A percentile compares a stretch with the other conserved stretches of the same genome.
Evolutionary conservation across 2,113 vertebrate species (phyloP).

Genomic region (Aptenodytes patagonicus): DNA sequence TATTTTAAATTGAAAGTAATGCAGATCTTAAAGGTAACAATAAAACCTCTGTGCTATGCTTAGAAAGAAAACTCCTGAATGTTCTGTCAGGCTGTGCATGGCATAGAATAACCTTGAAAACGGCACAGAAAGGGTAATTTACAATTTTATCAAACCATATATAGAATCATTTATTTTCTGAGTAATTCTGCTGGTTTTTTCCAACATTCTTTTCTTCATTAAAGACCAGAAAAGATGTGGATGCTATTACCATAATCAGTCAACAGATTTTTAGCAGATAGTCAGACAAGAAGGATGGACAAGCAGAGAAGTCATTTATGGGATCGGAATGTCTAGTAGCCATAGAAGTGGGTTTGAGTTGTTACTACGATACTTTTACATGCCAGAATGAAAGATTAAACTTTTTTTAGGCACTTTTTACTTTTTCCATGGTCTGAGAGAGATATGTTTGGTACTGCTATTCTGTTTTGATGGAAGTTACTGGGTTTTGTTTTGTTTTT

Average conservation of each 20-base stretch:
- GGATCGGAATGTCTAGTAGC: rapidly evolving
- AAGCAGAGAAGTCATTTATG: not conserved
- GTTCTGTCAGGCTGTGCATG: not conserved
- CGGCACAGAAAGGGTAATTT: not conserved
- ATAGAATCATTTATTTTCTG: not conserved
- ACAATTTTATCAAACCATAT: rapidly evolving
- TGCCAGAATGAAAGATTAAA: not conserved
- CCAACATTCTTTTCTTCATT: not conserved
- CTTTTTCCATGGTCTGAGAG: not conserved
- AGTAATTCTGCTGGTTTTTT: not conserved
- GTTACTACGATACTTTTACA: rapidly evolving
- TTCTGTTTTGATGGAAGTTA: not conserved
- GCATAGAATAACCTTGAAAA: not conserved
- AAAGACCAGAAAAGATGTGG: not conserved
- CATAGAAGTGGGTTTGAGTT: not conserved
- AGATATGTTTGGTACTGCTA: not conserved
- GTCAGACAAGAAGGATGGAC: not conserved
- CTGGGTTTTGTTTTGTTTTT: not conserved
- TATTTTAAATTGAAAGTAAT: not conserved
- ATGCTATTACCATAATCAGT: rapidly evolving
- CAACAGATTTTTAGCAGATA: not conserved
- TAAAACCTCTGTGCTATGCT: not conserved
- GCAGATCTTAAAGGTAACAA: not conserved
- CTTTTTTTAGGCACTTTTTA: not conserved
- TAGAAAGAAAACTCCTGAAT: not conserved